Conservation (phyloP, 2,888 invertebrate genomes). For the Melolontha melolontha region DNA sequence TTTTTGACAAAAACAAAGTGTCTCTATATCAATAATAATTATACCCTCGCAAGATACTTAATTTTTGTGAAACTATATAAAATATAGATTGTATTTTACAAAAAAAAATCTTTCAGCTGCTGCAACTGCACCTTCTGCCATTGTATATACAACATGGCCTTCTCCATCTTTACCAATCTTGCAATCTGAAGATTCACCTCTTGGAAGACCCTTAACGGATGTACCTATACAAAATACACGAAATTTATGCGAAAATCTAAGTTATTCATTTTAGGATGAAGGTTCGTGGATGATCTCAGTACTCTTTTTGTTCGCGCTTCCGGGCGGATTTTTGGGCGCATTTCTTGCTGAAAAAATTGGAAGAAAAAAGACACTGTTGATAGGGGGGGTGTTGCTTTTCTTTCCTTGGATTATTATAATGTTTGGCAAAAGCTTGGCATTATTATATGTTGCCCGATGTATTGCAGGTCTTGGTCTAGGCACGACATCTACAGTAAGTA, state of each 20-base stretch:
- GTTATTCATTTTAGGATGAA: constrained; percentile 61
- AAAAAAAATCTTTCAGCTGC: too few relatives aligned
- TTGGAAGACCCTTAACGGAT: constrained; percentile 44
- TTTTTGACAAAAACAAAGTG: too few relatives aligned
- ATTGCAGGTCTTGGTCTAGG: constrained; percentile 78
- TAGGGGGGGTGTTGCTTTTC: constrained; percentile 67
- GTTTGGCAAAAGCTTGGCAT: constrained; percentile 57
- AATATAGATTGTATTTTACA: too few relatives aligned
- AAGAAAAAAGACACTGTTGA: constrained; percentile 68
- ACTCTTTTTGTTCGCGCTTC: constrained; percentile 68
- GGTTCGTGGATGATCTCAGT: constrained; percentile 71
- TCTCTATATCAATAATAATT: too few relatives aligned
- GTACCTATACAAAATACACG: constrained; percentile 7
- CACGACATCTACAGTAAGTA: constrained; percentile 60
- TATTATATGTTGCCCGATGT: constrained; percentile 73
- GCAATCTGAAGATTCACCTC: constrained; percentile 47
- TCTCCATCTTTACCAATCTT: constrained; percentile 47
- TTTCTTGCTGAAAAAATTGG: constrained; percentile 70
- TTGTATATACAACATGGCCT: constrained; percentile 40
- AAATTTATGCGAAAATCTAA: neutral
- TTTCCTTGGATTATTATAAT: constrained; percentile 66
- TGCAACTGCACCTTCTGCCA: too few relatives aligned
- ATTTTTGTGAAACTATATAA: too few relatives aligned
- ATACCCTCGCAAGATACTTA: too few relatives aligned
- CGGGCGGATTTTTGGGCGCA: constrained; percentile 70